Conservation (phyloP, 92 coral and sea anemone genomes). For the Phenganax stokvisi region DNA sequence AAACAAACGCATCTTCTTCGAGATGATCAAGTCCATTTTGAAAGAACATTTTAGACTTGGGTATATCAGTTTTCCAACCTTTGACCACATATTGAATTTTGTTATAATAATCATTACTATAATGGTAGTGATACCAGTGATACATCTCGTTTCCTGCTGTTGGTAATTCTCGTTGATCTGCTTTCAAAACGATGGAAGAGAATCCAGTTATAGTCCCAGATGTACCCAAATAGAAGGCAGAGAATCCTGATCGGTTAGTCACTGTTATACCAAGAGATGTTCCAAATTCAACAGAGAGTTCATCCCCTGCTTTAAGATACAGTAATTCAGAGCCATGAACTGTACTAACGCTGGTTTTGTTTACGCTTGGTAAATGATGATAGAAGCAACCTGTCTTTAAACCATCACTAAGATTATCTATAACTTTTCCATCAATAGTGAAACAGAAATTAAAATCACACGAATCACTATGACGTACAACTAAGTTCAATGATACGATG, state of each 20-base stretch:
- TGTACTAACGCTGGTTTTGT: not conserved
- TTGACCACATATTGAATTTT: not conserved
- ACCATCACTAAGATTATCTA: not conserved
- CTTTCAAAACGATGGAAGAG: constrained; percentile 7
- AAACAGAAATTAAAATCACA: constrained; percentile 6
- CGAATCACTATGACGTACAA: not conserved
- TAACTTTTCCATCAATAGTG: not conserved
- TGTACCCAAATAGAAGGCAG: constrained; percentile 15
- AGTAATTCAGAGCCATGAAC: constrained; percentile 12
- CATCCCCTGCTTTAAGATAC: not conserved
- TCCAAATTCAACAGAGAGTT: not conserved
- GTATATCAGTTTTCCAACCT: constrained; percentile 1
- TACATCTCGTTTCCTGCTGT: not conserved
- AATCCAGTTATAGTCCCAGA: not conserved
- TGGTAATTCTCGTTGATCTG: not conserved
- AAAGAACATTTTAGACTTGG: constrained; percentile 12
- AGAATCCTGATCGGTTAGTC: not conserved
- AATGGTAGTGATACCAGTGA: not conserved
- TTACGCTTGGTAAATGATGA: not conserved
- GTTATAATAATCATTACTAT: not conserved
- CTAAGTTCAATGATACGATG: not conserved
- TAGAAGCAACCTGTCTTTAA: constrained; percentile 1
- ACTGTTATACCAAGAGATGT: not conserved
- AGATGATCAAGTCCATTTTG: not conserved
- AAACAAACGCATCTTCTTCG: not conserved